Evolutionary conservation across 2,113 vertebrate genomes (phyloP), one percentile per base, ranked within the genome.

Genomic region (Lutjanus erythropterus): DNA sequence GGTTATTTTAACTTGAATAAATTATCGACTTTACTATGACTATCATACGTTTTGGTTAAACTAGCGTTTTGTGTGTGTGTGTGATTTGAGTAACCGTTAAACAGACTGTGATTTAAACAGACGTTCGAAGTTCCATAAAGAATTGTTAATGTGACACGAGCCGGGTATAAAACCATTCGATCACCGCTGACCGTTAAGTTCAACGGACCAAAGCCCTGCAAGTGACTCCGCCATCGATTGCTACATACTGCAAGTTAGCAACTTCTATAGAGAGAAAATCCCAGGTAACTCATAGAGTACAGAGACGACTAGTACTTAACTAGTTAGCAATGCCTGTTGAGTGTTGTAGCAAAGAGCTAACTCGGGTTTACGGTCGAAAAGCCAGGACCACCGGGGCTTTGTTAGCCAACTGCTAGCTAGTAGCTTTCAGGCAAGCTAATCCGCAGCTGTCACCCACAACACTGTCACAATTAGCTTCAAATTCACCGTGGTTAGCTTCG

Each of bases 371-470:
- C 18, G 33, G 35, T 65, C 65, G 31, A 69, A 62, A 62, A 86
- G 59, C 52, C 25, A 9, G 23, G 49, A 72, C 12, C 46, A 76
- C 35, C 69, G 59, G 41, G 53, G 91, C 90, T 91, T 91, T 91
- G 92, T 93, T 93, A 93, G 89, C 91, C 71, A 29, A 46, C 27
- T 46, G 58, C 41, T 60, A 73, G 64, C 86, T 59, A 15, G 35
- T 3, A 50, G 77, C 80, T 89, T 87, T 59, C 78, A 23, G 19
- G 8, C 23, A 18, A 16, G 89, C 88, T 91, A 89, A 86, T 33
- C 81, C 42, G 58, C 87, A 88, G 85, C 88, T 91, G 89, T 92
- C 89, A 90, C 25, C 72, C 27, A 80, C 66, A 79, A 77, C 80
- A 59, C 58, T 29, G 61, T 6, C 53, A 60, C 47, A 72, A 37